Evolutionary conservation across 1,140 invertebrate species (phyloP), one percentile per base, ranked within the genome.

Genomic region (Bicyclus anynana): DNA sequence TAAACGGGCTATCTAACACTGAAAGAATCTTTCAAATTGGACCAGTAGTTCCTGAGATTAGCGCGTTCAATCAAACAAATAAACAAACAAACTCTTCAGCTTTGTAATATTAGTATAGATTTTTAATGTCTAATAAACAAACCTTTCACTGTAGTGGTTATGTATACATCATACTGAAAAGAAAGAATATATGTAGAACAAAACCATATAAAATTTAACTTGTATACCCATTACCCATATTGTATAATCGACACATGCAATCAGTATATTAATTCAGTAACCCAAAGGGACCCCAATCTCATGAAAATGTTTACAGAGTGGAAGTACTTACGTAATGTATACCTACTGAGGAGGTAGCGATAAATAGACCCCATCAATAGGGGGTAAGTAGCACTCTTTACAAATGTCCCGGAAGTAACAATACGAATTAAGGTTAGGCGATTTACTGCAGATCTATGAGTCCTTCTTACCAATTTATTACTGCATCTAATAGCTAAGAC

Each of bases 331-430:
- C n/a, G 40, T 57, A n/a, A 49, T 60, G 38, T 55, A 51, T 44
- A 48, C 35, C n/a, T 40, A 35, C 37, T 66, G 44, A 60, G 56
- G 23, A 71, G 44, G 42, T 59, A 53, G 54, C 51, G 35, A 72
- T 60, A 63, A 75, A 72, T 72, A 60, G 67, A 53, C 29, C 38
- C 48, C 67, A 72, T 72, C 63, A 65, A 75, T 71, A 64, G 35
- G 33, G 29, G 50, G 38, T 61, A 68, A 65, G 55, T 67, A 63
- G 54, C 67, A 56, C 46, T 53, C 57, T 67, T 69, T 62, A 68
- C 47, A 67, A 71, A 67, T 69, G 60, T 65, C 62, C 38, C 37
- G 51, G 26, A 56, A 56, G 40, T 48, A 62, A 67, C 64, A 64
- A 69, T 62, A 69, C 62, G 65, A 70, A 66, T 66, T 66, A 65